phyloP scores from a whole-genome alignment of 2,113 vertebrate species.

The Ptychochromis oligacanthus region DNA sequence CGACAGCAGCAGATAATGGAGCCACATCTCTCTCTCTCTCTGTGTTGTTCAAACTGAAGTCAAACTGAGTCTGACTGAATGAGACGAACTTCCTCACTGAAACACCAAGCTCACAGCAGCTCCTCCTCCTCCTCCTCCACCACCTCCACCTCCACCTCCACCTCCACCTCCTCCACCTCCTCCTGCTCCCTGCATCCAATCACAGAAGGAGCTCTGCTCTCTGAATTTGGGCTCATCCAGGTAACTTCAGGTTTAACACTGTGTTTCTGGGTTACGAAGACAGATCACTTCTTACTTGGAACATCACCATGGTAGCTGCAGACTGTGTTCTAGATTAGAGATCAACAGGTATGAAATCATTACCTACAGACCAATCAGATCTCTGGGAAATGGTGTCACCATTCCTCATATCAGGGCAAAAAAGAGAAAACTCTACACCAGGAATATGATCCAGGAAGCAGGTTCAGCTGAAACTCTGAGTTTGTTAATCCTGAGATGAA shows the following conservation, averaged over 20 bases:
- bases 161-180: neutral
- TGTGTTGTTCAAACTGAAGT: slow-evolving; percentile 14
- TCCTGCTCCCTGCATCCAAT: neutral
- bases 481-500: neutral
- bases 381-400: no score
- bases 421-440: neutral
- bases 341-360: no score
- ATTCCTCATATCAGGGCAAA: neutral
- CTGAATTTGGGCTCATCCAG: neutral
- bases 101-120: neutral
- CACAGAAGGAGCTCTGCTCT: neutral
- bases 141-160: neutral
- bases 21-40: slow-evolving; percentile 52
- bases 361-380: no score
- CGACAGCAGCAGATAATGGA: slow-evolving; percentile 46
- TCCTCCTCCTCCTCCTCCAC: neutral
- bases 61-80: slow-evolving; percentile 21
- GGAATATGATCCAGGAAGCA: neutral
- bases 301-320: neutral
- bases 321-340: neutral
- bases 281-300: neutral
- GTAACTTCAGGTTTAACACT: neutral
- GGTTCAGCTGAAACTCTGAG: neutral
- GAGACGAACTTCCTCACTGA: slow-evolving; percentile 44
- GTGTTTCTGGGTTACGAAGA: neutral